Base-by-base conservation (phyloP, 2,888 invertebrate species). In the Oscheius sp. region DNA sequence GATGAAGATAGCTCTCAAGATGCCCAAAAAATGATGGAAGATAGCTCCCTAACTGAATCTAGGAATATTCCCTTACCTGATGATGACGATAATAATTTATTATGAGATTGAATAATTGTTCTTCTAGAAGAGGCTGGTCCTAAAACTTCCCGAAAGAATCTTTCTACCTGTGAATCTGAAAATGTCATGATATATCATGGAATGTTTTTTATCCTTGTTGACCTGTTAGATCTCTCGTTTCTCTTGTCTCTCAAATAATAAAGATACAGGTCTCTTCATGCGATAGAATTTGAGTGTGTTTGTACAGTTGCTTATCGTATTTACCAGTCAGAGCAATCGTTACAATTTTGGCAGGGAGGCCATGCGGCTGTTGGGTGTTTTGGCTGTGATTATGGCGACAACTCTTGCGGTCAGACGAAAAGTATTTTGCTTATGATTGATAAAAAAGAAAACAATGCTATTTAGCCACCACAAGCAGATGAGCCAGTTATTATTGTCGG, bases 401-500 rank as follows among this genome's bases (percentile, higher is more conserved):
- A 34, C 20, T 10, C 17, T 27, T 12, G 53, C 65, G 17, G 39
- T 53, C n/a, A 34, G 65, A n/a, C 17, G 65, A 39, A 65, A 65
- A 39, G 65, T 65, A 31, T 58, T 27, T 37, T 25, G 2, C 20
- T 53, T 10, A 5, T 6, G 3, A 45, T 25, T 42, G 1, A 48
- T 48, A 48, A 48, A 23, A 48, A 48, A 17, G n/a, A n/a, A 4
- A 23, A 5, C 5, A 6, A 20, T 20, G 31, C 6, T 23, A 17
- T 71, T 31, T 37, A 65, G 68, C 46, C 64, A 15, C 63, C 71
- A 1, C 50, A 65, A 39, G 61, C 65, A 10, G 61, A 78, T 37
- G 83, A 85, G 55, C 84, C 84, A 4, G 79, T 84, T 17, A 79
- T 85, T 27, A 73, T 85, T 23, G 85, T 85, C 5, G 85, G 85